Evolutionary conservation across 2,888 invertebrate genomes (phyloP).

Genomic region (Drosophila histrio): DNA sequence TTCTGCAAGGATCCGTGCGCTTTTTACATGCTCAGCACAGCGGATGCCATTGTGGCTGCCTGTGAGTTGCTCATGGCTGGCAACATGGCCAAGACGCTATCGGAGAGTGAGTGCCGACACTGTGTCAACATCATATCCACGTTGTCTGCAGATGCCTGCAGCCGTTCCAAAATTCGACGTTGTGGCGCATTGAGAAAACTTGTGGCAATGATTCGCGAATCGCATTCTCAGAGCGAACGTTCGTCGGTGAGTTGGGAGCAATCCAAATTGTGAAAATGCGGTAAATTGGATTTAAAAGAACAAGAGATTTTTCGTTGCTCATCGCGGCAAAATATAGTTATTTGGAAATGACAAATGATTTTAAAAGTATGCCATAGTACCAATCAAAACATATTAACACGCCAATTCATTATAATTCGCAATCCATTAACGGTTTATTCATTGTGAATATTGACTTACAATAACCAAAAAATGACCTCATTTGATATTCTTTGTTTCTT

Average conservation of each 20-base stretch:
- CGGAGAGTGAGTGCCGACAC: constrained; percentile 80
- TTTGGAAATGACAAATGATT: too few species aligned
- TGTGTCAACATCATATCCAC: constrained; percentile 83
- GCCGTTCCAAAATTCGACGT: constrained; percentile 83
- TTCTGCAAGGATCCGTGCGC: constrained; percentile 81
- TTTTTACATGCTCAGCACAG: constrained; percentile 77
- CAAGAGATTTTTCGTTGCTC: too few species aligned
- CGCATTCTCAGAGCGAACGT: constrained; percentile 79
- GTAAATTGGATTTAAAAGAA: too few species aligned
- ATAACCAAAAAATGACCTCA: neutral
- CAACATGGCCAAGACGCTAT: constrained; percentile 75
- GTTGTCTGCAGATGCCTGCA: constrained; percentile 83
- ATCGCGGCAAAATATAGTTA: too few species aligned
- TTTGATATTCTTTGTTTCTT: constrained; percentile 1
- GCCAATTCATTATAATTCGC: too few species aligned
- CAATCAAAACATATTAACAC: too few species aligned
- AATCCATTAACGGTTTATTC: too few species aligned
- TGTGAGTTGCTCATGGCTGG: constrained; percentile 80
- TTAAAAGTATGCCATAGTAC: too few species aligned
- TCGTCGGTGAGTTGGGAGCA: constrained; percentile 67
- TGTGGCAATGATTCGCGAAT: constrained; percentile 79
- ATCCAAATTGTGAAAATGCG: neutral
- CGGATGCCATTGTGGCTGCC: constrained; percentile 82
- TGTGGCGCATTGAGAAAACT: constrained; percentile 82
- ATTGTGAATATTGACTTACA: neutral